Evolutionary conservation across 2,888 invertebrate genomes (phyloP), one percentile per base, ranked within the genome.

Genomic region (Monoplex corrugatus): DNA sequence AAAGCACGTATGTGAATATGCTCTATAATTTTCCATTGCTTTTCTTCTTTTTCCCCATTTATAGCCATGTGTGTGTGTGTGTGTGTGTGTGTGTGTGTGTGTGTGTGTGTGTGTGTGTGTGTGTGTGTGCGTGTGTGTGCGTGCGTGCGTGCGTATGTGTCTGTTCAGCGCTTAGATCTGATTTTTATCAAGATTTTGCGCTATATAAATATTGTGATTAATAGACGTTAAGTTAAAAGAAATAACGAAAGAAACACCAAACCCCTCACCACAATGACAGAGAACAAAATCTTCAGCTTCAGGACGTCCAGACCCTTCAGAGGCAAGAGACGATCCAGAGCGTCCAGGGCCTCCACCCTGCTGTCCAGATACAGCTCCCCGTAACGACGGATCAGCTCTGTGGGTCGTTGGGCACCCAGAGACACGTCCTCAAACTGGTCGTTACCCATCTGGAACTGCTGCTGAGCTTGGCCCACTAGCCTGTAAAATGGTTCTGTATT

Each of bases 211-310:
- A n/a, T n/a, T n/a, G n/a, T n/a, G n/a, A n/a, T n/a, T n/a, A n/a
- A n/a, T n/a, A n/a, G n/a, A n/a, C n/a, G n/a, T n/a, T n/a, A n/a
- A n/a, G n/a, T n/a, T n/a, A n/a, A n/a, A n/a, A n/a, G n/a, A n/a
- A n/a, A n/a, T n/a, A n/a, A n/a, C n/a, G n/a, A n/a, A n/a, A n/a
- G n/a, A n/a, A n/a, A 72, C 78, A 50, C 50, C 8, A 19, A 50
- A 8, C 8, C 44, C 95, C 98, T 97, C 96, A 99, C 99, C 96
- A 99, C 99, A 93, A 98, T 98, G 90, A 99, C 98, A 90, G 99
- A 99, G 96, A 99, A 99, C 92, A 99, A 97, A 92, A 99, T 98
- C 97, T 99, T 99, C 94, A 98, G 97, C 96, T 99, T 99, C 92
- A 99, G 97, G 95, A 98, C 98, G 90, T 98, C 98, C 28, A 98